Evolutionary conservation across 2,888 invertebrate genomes (phyloP).

Genomic region (Scaptodrosophila latifasciaeformis): DNA sequence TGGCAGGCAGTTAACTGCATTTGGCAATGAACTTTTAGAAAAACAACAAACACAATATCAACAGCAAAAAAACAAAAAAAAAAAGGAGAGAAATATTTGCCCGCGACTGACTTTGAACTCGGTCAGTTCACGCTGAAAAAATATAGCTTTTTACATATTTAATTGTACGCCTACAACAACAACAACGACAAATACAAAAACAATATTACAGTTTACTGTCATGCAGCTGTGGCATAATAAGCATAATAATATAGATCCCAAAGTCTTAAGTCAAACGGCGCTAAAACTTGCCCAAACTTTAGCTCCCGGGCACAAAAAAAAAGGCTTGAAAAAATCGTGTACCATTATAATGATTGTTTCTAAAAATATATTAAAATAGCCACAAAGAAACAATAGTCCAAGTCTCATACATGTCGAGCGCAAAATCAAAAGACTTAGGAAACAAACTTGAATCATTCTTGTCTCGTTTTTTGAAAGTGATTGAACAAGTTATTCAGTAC

Average conservation of each 20-base stretch:
- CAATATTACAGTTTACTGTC: conserved; percentile 2
- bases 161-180: conserved; percentile 65
- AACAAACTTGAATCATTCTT: conserved; percentile 7
- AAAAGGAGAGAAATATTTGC: conserved; percentile 8
- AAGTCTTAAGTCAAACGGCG: conserved; percentile 54
- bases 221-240: conserved; percentile 59
- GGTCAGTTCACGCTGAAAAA: conserved; percentile 52
- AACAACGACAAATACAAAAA: conserved; percentile 13
- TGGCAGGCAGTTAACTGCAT: conserved; percentile 31
- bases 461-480: neutral
- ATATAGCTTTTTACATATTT: conserved; percentile 59
- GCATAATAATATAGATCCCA: conserved; percentile 59
- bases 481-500: conserved; percentile 1
- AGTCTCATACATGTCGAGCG: too few relatives aligned
- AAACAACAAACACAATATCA: conserved; percentile 35
- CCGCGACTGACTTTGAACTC: conserved; percentile 60
- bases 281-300: neutral
- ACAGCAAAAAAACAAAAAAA: conserved; percentile 37
- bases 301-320: conserved; percentile 40
- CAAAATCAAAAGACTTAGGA: conserved; percentile 14
- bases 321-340: too few relatives aligned
- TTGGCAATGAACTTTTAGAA: conserved; percentile 65
- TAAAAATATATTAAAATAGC: too few relatives aligned
- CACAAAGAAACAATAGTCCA: neutral
- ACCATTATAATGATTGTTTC: too few relatives aligned